These are phyloP conservation scores for Galaxea fascicularis DNA, from an alignment of 92 coral and sea anemone species.

Conservation along the genomic window DNA sequence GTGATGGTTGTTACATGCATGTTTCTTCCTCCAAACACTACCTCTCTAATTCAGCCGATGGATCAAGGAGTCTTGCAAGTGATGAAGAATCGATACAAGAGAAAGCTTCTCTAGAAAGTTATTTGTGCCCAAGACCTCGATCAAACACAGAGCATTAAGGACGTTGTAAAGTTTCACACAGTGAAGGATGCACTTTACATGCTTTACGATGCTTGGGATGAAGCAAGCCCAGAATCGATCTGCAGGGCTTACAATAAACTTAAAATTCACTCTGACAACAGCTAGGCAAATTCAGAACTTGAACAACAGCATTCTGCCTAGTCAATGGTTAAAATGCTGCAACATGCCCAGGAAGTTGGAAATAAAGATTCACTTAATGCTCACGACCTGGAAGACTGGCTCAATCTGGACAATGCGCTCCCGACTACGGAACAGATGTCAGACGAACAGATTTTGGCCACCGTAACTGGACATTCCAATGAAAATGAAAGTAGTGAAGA, in stretches of 20 bases:
- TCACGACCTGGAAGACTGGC: constrained; percentile 37
- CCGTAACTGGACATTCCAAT: constrained; percentile 17
- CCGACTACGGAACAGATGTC: constrained; percentile 36
- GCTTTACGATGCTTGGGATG: background rate
- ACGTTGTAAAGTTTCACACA: background rate
- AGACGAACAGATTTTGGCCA: constrained; percentile 50
- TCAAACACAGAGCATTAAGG: too few relatives aligned
- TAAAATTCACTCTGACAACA: background rate
- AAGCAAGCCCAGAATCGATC: constrained; percentile 6
- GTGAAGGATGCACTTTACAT: background rate
- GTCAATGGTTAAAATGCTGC: constrained; percentile 22
- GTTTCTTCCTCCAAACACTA: too few relatives aligned
- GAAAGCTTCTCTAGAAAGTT: background rate
- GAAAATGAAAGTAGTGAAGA: constrained; percentile 30
- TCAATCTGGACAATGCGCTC: constrained; percentile 23
- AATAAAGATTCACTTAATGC: constrained; percentile 18
- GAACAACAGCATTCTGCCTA: background rate
- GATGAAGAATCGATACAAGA: constrained; percentile 47
- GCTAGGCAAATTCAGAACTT: background rate
- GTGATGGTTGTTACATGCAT: too few relatives aligned
- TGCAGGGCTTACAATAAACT: constrained; percentile 17
- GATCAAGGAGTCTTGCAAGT: constrained; percentile 60
- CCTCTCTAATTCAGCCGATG: constrained; percentile 23
- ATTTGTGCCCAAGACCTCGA: too few relatives aligned
- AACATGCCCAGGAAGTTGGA: constrained; percentile 17